Percentiles rank a stretch among this genome's conserved stretches.
These are phyloP conservation scores for Loriculus beryllinus DNA, from an alignment of 2,797 vertebrate genomes.

Conservation along the genomic window DNA sequence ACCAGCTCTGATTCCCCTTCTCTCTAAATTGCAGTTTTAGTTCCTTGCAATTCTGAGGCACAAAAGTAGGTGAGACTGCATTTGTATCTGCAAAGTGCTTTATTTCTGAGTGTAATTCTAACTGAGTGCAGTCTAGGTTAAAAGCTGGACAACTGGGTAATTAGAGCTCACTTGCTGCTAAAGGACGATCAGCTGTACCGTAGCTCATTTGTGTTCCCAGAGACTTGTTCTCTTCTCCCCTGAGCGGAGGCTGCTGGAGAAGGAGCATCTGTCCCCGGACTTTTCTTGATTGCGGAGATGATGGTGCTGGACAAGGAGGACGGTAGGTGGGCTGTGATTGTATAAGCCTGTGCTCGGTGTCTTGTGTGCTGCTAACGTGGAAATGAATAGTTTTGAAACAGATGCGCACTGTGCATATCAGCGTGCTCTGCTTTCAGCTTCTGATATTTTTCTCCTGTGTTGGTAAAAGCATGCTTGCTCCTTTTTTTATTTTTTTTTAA, in stretches of 20 bases:
- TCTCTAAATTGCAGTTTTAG: constrained; percentile 77
- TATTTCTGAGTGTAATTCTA: constrained; percentile 80
- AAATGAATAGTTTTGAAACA: constrained; percentile 44
- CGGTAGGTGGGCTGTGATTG: constrained; percentile 86
- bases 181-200: constrained; percentile 80
- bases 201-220: constrained; percentile 75
- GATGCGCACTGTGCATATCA: neutral
- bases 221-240: constrained; percentile 71
- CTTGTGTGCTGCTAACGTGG: constrained; percentile 8
- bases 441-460: neutral
- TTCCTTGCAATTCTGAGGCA: constrained; percentile 77
- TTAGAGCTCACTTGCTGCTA: constrained; percentile 77
- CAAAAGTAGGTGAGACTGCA: constrained; percentile 79
- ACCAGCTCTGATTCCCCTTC: constrained; percentile 72
- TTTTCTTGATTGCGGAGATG: constrained; percentile 88
- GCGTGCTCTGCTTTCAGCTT: neutral
- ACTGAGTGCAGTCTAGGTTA: constrained; percentile 81
- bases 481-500: neutral
- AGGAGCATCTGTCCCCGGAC: constrained; percentile 89
- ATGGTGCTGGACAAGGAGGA: constrained; percentile 99
- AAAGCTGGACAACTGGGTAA: constrained; percentile 81
- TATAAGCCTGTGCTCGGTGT: constrained; percentile 1
- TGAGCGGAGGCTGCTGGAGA: constrained; percentile 83
- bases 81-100: constrained; percentile 79
- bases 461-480: neutral